Conservation (phyloP, 1,140 invertebrate species). For the Hestina assimilis region DNA sequence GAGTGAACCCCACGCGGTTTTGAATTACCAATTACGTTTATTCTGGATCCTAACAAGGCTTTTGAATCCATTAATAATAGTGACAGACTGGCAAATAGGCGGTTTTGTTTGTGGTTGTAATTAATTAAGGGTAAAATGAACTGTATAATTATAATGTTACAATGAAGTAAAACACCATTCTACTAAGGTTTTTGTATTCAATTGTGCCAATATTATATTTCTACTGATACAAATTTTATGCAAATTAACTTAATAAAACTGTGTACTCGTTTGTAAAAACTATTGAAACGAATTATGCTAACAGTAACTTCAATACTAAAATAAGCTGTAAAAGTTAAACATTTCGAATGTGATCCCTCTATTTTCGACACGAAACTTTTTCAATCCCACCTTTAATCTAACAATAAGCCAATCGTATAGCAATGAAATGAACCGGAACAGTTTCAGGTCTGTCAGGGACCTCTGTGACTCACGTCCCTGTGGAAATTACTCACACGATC, state of each 20-base stretch:
- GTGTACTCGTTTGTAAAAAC: too few species aligned
- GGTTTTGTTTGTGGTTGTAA: constrained; percentile 23
- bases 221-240: too few species aligned
- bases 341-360: not conserved
- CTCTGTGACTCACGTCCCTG: constrained; percentile 45
- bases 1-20: constrained; percentile 56
- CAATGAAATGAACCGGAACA: constrained; percentile 60
- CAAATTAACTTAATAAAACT: too few species aligned
- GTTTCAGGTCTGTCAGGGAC: constrained; percentile 61
- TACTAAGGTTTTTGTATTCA: too few species aligned
- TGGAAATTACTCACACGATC: constrained; percentile 56
- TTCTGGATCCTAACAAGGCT: constrained; percentile 50
- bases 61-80: constrained; percentile 30
- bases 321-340: not conserved
- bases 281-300: too few species aligned
- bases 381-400: constrained; percentile 54
- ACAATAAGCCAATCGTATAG: constrained; percentile 52
- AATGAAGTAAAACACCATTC: too few species aligned
- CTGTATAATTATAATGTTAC: constrained; percentile 1
- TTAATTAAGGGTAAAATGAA: constrained; percentile 19
- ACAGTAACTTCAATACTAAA: too few species aligned
- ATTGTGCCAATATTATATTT: too few species aligned
- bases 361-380: constrained; percentile 15
- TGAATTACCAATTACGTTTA: constrained; percentile 75
- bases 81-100: constrained; percentile 27